phyloP scores from a whole-genome alignment of 2,888 invertebrate genomes.

The Acanthopleura granulata region DNA sequence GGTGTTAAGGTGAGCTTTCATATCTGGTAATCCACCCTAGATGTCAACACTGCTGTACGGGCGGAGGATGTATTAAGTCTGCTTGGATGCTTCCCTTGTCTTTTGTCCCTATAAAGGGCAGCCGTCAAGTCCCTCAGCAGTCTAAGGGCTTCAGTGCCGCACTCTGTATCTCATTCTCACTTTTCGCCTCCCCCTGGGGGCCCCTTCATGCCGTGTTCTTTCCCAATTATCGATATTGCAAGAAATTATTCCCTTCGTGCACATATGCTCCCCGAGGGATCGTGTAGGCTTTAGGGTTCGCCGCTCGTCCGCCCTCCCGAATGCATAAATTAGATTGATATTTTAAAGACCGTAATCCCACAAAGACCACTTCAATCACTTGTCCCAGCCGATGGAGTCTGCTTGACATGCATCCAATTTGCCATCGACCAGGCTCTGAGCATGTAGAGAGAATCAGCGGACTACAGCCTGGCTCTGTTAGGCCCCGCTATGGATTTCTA shows the following conservation, averaged over 20 bases:
- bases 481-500: not conserved
- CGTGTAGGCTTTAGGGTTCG: not conserved
- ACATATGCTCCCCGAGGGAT: not conserved
- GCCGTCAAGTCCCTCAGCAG: no score
- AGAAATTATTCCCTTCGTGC: conserved; percentile 11
- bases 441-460: not conserved
- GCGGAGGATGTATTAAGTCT: no score
- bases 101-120: no score
- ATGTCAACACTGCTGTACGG: no score
- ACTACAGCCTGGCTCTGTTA: not conserved
- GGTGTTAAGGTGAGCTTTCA: no score
- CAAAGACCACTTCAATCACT: conserved; percentile 20
- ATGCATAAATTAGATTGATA: conserved; percentile 20
- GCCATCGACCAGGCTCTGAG: not conserved
- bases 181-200: not conserved
- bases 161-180: not conserved
- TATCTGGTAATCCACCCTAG: no score
- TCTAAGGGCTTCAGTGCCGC: not conserved
- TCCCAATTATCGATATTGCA: conserved; percentile 16
- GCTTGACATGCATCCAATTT: conserved; percentile 16
- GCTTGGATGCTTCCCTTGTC: no score
- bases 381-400: not conserved
- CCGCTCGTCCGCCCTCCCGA: not conserved
- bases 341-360: conserved; percentile 17
- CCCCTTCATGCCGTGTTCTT: not conserved